Evolutionary conservation across 2,888 invertebrate genomes (phyloP).

Genomic region (Drosophila paranaensis): DNA sequence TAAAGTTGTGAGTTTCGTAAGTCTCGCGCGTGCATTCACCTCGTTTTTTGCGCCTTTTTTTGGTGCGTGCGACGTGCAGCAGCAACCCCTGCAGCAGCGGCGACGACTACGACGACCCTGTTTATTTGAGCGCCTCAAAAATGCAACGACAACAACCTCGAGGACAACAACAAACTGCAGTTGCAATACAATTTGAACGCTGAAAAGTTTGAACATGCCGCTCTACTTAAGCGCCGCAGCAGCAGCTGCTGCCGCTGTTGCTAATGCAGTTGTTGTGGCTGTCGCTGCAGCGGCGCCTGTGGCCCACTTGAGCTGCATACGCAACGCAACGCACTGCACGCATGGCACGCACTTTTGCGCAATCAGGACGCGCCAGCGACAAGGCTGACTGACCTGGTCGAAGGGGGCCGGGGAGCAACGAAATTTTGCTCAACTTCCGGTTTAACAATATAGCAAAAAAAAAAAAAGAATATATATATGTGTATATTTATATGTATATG

Average conservation of each 20-base stretch:
- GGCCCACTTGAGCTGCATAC: constrained; percentile 64
- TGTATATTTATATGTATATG: no score
- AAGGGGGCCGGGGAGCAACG: neutral
- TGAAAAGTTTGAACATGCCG: constrained; percentile 78
- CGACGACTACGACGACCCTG: constrained; percentile 62
- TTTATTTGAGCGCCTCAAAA: constrained; percentile 77
- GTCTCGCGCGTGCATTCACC: constrained; percentile 84
- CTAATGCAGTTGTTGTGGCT: constrained; percentile 8
- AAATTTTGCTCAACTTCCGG: constrained; percentile 53
- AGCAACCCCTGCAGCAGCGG: constrained; percentile 61
- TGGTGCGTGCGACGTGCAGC: constrained; percentile 68
- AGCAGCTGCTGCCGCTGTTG: constrained; percentile 10
- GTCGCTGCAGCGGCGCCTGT: constrained; percentile 35
- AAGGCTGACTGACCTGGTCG: constrained; percentile 6
- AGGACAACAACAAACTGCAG: constrained; percentile 50
- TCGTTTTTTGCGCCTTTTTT: constrained; percentile 75
- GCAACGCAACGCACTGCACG: constrained; percentile 43
- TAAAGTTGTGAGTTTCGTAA: constrained; percentile 81
- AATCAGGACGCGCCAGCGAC: constrained; percentile 58
- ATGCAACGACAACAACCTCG: constrained; percentile 52
- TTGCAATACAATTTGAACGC: constrained; percentile 75
- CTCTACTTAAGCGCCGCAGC: constrained; percentile 71
- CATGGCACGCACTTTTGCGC: constrained; percentile 77
- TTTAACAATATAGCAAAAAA: constrained; percentile 20
- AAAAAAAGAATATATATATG: neutral